Evolutionary conservation across 2,113 vertebrate genomes (phyloP), one percentile per base, ranked within the genome.

Genomic region (Ochotona curzoniae): DNA sequence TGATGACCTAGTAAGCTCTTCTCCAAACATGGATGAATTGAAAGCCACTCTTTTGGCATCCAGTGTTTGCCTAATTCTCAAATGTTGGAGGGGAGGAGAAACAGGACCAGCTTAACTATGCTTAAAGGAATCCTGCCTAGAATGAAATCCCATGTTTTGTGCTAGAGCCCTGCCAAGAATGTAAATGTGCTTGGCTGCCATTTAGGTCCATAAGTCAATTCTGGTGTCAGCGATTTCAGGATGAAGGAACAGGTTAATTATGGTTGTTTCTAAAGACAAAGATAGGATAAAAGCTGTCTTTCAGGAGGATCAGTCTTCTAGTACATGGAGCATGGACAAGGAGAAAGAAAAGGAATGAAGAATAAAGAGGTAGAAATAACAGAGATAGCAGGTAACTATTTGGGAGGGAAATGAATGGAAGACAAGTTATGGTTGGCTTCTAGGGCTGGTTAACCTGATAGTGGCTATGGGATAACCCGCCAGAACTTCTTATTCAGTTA

Each of bases 211-310:
- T 54, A 17, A 91, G 1, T 66, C 26, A 61, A 51, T 67, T 89
- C 12, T 78, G 47, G 51, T 20, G 14, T 85, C 69, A 44, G n/a
- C 0, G 5, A 75, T 75, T 7, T 5, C 15, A 67, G 1, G 15
- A 3, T 93, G 21, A 78, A 35, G 81, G 66, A 78, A 71, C 44
- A 44, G 17, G 44, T 71, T 47, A 61, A 54, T n/a, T 81, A 47
- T 28, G 35, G 13, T 83, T 92, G 4, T 63, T 64, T 30, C 30
- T 75, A 78, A 67, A 60, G 20, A 75, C 64, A 83, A 1, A 7
- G 14, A 80, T 61, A 90, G 26, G 49, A 28, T 82, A 28, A 96
- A 93, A 66, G 30, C 74, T 83, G 20, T 15, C 47, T 94, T 82
- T 26, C 28, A 54, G 51, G 89, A 89, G 87, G 23, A 60, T 49